A percentile compares a stretch with the other conserved stretches of the same genome.
These are phyloP conservation scores for Agelas oroides DNA, from an alignment of 37 sponge, comb jelly and placozoan species.

Conservation along the genomic window DNA sequence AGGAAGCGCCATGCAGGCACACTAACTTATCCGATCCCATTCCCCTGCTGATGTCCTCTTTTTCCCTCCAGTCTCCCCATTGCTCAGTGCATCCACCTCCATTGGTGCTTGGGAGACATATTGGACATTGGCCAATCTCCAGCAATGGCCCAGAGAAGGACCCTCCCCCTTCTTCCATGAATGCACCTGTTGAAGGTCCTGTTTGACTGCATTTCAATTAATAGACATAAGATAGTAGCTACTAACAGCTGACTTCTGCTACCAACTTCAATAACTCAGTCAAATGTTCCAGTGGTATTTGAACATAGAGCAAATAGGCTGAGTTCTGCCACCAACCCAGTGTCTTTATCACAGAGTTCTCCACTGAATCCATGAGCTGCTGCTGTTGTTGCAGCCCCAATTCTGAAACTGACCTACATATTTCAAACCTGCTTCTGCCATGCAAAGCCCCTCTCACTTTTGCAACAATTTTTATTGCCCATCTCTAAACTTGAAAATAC, in stretches of 20 bases:
- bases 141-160: background rate
- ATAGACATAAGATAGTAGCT: no score
- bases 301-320: conserved; percentile 18
- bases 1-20: no score
- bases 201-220: no score
- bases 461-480: conserved; percentile 17
- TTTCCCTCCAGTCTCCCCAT: no score
- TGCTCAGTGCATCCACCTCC: no score
- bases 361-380: conserved; percentile 8
- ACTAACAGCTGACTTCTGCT: no score
- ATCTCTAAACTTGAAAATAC: conserved; percentile 17
- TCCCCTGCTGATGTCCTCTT: no score
- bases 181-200: no score
- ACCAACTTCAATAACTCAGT: conserved; percentile 3
- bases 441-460: conserved; percentile 7
- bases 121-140: background rate
- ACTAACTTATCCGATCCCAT: no score
- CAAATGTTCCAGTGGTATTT: conserved; percentile 2
- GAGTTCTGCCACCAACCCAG: conserved; percentile 31
- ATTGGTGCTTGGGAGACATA: background rate
- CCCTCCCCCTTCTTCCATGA: no score
- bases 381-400: conserved; percentile 54
- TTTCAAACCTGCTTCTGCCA: background rate
- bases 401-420: conserved; percentile 50
- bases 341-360: conserved; percentile 26